These are phyloP conservation scores for Nycticorax nycticorax DNA, from an alignment of 2,113 vertebrate species.

Conservation along the genomic window DNA sequence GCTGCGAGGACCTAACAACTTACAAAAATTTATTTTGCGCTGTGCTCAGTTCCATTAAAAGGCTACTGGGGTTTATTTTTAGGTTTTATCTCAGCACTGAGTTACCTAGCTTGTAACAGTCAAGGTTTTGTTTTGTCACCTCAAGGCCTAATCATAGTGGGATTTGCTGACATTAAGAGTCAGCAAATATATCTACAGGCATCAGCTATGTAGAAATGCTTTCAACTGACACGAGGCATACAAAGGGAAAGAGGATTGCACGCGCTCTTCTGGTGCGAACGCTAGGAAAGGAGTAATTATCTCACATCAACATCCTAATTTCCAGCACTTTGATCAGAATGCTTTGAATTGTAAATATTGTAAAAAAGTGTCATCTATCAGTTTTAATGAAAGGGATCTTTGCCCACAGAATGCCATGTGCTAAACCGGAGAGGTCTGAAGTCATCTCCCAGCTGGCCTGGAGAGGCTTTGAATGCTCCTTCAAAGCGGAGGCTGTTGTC, in stretches of 20 bases:
- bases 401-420: background rate
- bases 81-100: constrained; percentile 47
- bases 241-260: background rate
- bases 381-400: constrained; percentile 48
- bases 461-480: background rate
- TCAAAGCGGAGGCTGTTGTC: constrained; percentile 8
- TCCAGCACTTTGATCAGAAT: constrained; percentile 46
- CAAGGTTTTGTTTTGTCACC: constrained; percentile 61
- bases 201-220: constrained; percentile 24
- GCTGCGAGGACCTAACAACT: background rate
- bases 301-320: constrained; percentile 57
- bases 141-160: constrained; percentile 52
- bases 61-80: constrained; percentile 43
- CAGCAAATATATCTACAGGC: constrained; percentile 57
- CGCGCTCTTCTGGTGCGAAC: background rate
- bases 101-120: constrained; percentile 47
- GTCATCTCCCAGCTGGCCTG: background rate
- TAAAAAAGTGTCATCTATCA: constrained; percentile 44
- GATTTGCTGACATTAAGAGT: constrained; percentile 61
- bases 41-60: constrained; percentile 33
- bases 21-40: constrained; percentile 39
- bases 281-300: constrained; percentile 36
- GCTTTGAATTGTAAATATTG: constrained; percentile 52
- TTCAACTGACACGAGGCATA: background rate
- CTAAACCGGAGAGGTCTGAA: background rate